A percentile compares a stretch with the other conserved stretches of the same genome.
Conservation (phyloP, 2,888 invertebrate genomes). For the Habrosyne pyritoides region DNA sequence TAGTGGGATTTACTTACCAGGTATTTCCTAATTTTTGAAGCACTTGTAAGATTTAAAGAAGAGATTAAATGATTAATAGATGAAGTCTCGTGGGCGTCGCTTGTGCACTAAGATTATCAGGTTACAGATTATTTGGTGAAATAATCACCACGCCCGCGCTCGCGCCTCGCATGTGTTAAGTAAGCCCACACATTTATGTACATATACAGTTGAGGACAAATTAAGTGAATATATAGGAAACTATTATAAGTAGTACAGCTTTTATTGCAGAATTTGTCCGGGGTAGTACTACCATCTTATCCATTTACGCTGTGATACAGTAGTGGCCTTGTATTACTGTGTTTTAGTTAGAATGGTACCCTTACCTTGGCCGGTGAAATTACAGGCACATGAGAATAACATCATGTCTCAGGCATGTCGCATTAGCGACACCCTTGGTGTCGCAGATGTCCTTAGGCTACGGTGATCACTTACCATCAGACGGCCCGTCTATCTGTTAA, state of each 20-base stretch:
- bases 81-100: slow-evolving; percentile 37
- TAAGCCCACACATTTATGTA: slow-evolving; percentile 24
- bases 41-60: slow-evolving; percentile 14
- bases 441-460: too few relatives aligned
- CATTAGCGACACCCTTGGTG: too few relatives aligned
- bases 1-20: not conserved
- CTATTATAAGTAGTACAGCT: not conserved
- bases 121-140: slow-evolving; percentile 57
- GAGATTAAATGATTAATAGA: slow-evolving; percentile 41
- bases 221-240: not conserved
- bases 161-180: slow-evolving; percentile 20
- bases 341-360: too few relatives aligned
- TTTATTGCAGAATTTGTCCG: too few relatives aligned
- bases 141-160: slow-evolving; percentile 52
- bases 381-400: too few relatives aligned
- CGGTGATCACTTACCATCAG: too few relatives aligned
- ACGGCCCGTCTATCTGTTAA: too few relatives aligned
- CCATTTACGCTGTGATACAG: too few relatives aligned
- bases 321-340: too few relatives aligned
- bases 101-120: slow-evolving; percentile 33
- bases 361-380: too few relatives aligned
- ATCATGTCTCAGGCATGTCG: too few relatives aligned
- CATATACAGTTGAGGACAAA: slow-evolving; percentile 29
- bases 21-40: not conserved
- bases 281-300: too few relatives aligned